Percentiles rank a stretch among this genome's conserved stretches.
Conservation (phyloP, 1,140 invertebrate species). For the Akabosia matsudoensis region DNA sequence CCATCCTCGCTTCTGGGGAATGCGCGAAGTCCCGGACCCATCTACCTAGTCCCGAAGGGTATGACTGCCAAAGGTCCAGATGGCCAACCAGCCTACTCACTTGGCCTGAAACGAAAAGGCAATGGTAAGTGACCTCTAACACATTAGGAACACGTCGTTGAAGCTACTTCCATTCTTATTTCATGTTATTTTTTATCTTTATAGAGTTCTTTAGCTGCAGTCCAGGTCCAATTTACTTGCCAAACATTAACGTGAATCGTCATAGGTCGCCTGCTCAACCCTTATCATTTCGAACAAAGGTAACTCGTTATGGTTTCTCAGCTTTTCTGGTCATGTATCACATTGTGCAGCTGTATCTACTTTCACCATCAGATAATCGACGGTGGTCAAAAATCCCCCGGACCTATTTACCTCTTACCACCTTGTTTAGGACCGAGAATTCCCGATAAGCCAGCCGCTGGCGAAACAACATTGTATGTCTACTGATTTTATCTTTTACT, state of each 20-base stretch:
- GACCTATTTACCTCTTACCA: constrained; percentile 44
- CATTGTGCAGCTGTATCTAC: too few species aligned
- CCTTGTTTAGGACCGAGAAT: constrained; percentile 38
- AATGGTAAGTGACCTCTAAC: constrained; percentile 24
- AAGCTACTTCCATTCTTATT: too few species aligned
- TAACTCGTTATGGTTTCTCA: too few species aligned
- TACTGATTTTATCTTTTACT: neutral
- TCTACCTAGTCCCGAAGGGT: constrained; percentile 37
- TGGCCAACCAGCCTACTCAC: constrained; percentile 10
- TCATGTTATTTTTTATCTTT: too few species aligned
- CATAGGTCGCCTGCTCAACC: constrained; percentile 35
- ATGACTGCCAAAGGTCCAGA: constrained; percentile 42
- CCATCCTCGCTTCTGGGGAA: constrained; percentile 29
- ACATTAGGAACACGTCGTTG: too few species aligned
- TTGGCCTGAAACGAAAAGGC: constrained; percentile 28
- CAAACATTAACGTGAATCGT: constrained; percentile 41
- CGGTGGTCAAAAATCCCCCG: constrained; percentile 32
- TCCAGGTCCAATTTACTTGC: constrained; percentile 41
- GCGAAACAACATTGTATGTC: constrained; percentile 38
- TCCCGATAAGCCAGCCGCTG: constrained; percentile 36
- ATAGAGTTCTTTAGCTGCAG: too few species aligned
- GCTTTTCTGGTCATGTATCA: too few species aligned
- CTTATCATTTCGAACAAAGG: constrained; percentile 27
- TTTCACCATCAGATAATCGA: constrained; percentile 33
- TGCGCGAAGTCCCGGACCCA: constrained; percentile 29